Evolutionary conservation across 2,797 vertebrate species (phyloP).

Genomic region (Leptoclinus maculatus): DNA sequence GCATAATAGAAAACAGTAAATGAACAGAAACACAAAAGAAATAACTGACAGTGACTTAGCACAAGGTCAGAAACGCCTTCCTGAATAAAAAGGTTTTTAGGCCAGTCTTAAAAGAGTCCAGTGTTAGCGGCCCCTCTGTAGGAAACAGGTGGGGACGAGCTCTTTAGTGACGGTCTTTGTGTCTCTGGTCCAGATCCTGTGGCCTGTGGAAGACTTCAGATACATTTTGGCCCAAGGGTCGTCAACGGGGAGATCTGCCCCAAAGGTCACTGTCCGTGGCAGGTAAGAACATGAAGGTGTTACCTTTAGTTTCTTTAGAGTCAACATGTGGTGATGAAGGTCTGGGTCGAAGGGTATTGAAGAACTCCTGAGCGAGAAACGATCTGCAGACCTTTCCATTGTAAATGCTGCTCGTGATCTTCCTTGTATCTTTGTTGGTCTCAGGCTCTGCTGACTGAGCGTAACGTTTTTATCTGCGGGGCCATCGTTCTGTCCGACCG

Average conservation of each 20-base stretch:
- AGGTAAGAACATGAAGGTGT: constrained; percentile 78
- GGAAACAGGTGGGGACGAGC: not conserved
- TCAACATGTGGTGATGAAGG: not conserved
- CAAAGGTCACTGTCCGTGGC: constrained; percentile 95
- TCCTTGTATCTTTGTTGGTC: not conserved
- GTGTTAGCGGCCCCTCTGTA: not conserved
- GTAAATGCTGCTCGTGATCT: too few species aligned
- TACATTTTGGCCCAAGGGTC: constrained; percentile 81
- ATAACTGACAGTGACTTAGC: too few species aligned
- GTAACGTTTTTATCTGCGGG: constrained; percentile 78
- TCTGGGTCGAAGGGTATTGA: not conserved
- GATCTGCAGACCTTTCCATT: too few species aligned
- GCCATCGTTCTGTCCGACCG: constrained; percentile 84
- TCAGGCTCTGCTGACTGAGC: constrained; percentile 85
- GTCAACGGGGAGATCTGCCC: constrained; percentile 89
- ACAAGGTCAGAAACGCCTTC: too few species aligned
- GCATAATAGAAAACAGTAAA: too few species aligned
- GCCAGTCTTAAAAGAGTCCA: too few species aligned
- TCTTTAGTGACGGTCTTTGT: not conserved
- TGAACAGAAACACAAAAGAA: too few species aligned
- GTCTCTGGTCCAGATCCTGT: constrained; percentile 80
- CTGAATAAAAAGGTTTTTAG: too few species aligned
- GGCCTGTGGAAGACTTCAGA: constrained; percentile 86
- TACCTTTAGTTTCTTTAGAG: not conserved
- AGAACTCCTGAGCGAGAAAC: too few species aligned